Evolutionary conservation across 2,888 invertebrate genomes (phyloP).

Genomic region (Terebella lapidaria): DNA sequence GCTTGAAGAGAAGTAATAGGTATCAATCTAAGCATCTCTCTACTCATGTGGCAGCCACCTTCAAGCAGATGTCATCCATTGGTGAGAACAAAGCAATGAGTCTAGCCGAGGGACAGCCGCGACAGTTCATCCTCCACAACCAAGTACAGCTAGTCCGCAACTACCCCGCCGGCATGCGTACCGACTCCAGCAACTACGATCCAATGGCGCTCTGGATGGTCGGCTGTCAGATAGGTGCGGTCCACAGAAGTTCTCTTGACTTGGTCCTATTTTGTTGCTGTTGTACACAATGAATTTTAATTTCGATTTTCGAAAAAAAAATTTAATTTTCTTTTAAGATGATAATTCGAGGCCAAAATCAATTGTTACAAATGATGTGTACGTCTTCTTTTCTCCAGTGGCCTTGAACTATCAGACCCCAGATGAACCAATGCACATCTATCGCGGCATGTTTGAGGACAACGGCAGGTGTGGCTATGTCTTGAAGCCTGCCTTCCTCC

Average conservation of each 20-base stretch:
- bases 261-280: too few relatives aligned
- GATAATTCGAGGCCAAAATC: neutral
- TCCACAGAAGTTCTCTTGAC: too few relatives aligned
- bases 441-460: constrained; percentile 57
- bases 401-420: constrained; percentile 62
- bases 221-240: constrained; percentile 59
- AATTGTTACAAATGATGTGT: neutral
- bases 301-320: too few relatives aligned
- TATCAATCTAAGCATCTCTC: neutral
- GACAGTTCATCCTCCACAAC: constrained; percentile 54
- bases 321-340: too few relatives aligned
- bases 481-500: constrained; percentile 58
- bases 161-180: constrained; percentile 59
- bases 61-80: constrained; percentile 55
- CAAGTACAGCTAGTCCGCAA: constrained; percentile 55
- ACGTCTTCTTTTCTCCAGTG: constrained; percentile 17
- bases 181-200: constrained; percentile 61
- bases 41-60: constrained; percentile 16
- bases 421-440: constrained; percentile 57
- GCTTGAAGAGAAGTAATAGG: neutral
- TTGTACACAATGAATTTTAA: too few relatives aligned
- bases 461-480: constrained; percentile 62
- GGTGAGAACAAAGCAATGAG: constrained; percentile 56
- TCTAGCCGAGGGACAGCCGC: constrained; percentile 40
- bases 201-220: constrained; percentile 59